Evolutionary conservation across 2,888 invertebrate genomes (phyloP).

Genomic region (Coenonympha arcania): DNA sequence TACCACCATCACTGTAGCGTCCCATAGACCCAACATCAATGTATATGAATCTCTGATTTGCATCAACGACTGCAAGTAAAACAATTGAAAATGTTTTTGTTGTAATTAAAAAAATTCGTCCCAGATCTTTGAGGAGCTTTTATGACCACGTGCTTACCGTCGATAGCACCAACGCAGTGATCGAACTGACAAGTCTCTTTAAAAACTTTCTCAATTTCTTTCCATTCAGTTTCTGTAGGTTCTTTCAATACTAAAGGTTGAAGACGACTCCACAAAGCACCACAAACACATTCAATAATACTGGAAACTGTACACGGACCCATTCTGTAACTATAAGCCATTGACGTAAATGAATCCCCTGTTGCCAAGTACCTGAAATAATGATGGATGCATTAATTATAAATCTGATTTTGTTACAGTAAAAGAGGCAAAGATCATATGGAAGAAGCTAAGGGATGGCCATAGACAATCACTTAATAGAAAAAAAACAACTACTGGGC

Average conservation of each 20-base stretch:
- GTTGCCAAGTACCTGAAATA: too few relatives aligned
- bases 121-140: too few relatives aligned
- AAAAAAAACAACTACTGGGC: too few relatives aligned
- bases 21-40: background rate
- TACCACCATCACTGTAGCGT: background rate
- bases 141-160: too few relatives aligned
- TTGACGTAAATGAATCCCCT: too few relatives aligned
- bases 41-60: background rate
- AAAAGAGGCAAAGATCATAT: too few relatives aligned
- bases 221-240: background rate
- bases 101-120: too few relatives aligned
- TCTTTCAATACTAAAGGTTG: background rate
- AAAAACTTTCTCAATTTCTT: background rate
- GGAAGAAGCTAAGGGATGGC: too few relatives aligned
- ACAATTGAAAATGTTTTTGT: background rate
- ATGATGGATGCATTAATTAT: too few relatives aligned
- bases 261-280: background rate
- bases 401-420: too few relatives aligned
- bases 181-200: background rate
- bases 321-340: background rate
- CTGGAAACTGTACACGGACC: background rate
- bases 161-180: background rate
- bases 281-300: background rate
- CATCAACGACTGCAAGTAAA: background rate
- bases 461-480: too few relatives aligned